These are phyloP conservation scores for Patiria miniata DNA, from an alignment of 35 echinoderm and acorn worm genomes.

Conservation along the genomic window DNA sequence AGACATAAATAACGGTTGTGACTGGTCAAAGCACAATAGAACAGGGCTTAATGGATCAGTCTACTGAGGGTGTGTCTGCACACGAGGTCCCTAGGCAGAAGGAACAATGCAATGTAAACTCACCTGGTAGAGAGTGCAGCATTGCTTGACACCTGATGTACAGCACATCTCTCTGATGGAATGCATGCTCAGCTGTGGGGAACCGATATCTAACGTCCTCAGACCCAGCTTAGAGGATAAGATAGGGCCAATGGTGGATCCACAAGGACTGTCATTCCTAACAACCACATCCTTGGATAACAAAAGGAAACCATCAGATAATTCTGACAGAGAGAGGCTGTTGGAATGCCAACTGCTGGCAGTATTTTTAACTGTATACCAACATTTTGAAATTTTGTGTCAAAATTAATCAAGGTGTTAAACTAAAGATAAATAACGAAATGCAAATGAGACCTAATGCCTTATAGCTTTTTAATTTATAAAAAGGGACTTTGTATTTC, in stretches of 20 bases:
- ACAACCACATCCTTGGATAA: conserved; percentile 92
- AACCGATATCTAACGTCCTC: conserved; percentile 84
- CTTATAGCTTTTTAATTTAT: too few species aligned
- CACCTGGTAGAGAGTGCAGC: conserved; percentile 76
- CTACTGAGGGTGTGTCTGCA: too few species aligned
- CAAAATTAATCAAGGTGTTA: too few species aligned
- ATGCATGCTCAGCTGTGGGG: conserved; percentile 91
- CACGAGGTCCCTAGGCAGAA: background rate
- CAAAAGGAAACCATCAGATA: background rate
- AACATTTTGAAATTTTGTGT: too few species aligned
- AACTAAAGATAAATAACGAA: too few species aligned
- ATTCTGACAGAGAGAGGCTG: too few species aligned
- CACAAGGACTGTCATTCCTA: conserved; percentile 89
- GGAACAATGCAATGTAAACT: background rate
- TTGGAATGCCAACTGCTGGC: background rate
- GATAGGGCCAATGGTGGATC: conserved; percentile 92
- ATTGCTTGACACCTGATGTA: conserved; percentile 69
- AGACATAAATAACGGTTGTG: too few species aligned
- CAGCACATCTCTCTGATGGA: conserved; percentile 92
- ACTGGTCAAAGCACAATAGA: too few species aligned
- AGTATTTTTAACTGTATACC: too few species aligned
- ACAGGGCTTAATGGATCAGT: too few species aligned
- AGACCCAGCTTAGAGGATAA: conserved; percentile 87
- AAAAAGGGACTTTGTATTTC: too few species aligned
- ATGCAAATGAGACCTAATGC: too few species aligned